Evolutionary conservation across 1,140 invertebrate species (phyloP).

Genomic region (Scaptomyza montana): DNA sequence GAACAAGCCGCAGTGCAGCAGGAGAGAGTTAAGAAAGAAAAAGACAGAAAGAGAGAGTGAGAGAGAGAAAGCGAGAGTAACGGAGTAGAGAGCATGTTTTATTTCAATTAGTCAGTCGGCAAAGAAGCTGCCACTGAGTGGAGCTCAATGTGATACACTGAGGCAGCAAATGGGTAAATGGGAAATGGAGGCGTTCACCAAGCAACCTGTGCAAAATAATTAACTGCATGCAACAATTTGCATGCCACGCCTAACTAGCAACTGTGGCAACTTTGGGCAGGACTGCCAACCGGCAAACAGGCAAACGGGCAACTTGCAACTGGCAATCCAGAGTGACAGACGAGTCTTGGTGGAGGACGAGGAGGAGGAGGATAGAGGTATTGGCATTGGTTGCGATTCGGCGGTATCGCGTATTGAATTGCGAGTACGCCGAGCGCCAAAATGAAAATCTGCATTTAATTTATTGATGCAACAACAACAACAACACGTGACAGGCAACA

Average conservation of each 20-base stretch:
- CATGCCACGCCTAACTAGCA: constrained; percentile 68
- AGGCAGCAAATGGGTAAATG: constrained; percentile 31
- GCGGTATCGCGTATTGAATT: constrained; percentile 50
- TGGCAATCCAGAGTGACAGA: constrained; percentile 51
- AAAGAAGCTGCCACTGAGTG: constrained; percentile 35
- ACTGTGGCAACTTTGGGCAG: constrained; percentile 29
- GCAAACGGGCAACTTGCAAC: constrained; percentile 15
- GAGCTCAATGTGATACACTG: constrained; percentile 23
- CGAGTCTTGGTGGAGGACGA: not conserved
- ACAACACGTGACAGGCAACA: constrained; percentile 40
- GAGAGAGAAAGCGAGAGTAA: not conserved
- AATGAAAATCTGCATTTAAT: constrained; percentile 81
- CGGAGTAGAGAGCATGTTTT: constrained; percentile 51
- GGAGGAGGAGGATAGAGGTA: not conserved
- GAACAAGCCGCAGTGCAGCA: too few species aligned
- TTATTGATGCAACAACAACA: constrained; percentile 71
- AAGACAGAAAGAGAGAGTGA: not conserved
- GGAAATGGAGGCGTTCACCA: constrained; percentile 30
- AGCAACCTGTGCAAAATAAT: constrained; percentile 77
- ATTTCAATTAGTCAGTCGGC: constrained; percentile 71
- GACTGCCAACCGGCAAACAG: not conserved
- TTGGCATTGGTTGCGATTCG: not conserved
- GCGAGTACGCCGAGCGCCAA: constrained; percentile 45
- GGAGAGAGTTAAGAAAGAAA: too few species aligned
- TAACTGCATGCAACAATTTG: constrained; percentile 81